A percentile compares a stretch with the other conserved stretches of the same genome.
Evolutionary conservation across 2,888 invertebrate genomes (phyloP).

Genomic region (Drosophila glabriapex): DNA sequence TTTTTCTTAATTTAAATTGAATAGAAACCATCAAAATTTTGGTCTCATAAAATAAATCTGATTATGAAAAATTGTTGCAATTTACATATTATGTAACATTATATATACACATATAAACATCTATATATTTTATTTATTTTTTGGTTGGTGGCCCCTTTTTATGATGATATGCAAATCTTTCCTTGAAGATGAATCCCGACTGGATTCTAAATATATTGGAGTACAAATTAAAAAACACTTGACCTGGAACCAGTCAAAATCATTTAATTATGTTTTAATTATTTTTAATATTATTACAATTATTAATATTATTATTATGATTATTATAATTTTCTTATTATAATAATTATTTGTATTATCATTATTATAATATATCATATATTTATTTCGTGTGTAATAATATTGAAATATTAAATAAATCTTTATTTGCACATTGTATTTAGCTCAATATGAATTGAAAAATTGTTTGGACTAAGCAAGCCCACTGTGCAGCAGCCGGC

Average conservation of each 20-base stretch:
- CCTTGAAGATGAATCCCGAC: not conserved
- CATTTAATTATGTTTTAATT: not conserved
- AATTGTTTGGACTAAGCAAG: not conserved
- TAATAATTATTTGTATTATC: not conserved
- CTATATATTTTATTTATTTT: too few relatives aligned
- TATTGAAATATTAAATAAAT: not conserved
- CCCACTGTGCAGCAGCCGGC: conserved; percentile 55
- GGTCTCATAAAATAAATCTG: not conserved
- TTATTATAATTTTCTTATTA: not conserved
- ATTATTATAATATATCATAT: not conserved
- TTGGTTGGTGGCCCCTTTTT: too few relatives aligned
- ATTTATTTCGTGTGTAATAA: not conserved
- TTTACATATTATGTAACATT: too few relatives aligned
- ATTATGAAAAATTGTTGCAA: not conserved
- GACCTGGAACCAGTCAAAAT: not conserved
- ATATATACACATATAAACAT: too few relatives aligned
- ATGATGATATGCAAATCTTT: too few relatives aligned
- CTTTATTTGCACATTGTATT: not conserved
- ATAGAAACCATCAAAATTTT: not conserved
- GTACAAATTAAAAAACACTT: not conserved
- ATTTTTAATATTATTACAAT: not conserved
- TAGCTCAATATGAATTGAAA: not conserved
- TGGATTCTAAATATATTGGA: not conserved
- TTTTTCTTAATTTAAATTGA: not conserved
- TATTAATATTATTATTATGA: not conserved